Base-by-base conservation (phyloP, 2,888 invertebrate species). In the Ariolimax columbianus region DNA sequence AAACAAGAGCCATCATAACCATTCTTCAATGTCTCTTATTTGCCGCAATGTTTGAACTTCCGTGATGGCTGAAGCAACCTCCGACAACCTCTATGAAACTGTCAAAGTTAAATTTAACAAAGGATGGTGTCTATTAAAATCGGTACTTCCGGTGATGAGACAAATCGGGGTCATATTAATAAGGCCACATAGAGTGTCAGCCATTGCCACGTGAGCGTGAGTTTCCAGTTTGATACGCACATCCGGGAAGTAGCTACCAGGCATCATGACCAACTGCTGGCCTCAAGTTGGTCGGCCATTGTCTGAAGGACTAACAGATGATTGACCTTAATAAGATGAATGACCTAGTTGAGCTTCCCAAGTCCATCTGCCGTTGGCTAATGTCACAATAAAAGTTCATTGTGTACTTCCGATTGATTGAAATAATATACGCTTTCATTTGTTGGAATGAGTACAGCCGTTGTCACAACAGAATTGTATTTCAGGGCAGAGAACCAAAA, bases 251-350 rank as follows among this genome's bases (percentile, higher is more conserved):
- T 43, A 19, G 73, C 73, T n/a, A 43, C 73, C 73, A 73, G 43
- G n/a, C 73, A 73, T 47, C 47, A 73, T 11, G 43, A 26, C 73
- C 51, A 75, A 75, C 47, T 75, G 75, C 75, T 19, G 51, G 75
- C n/a, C 51, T 40, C 33, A 75, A 36, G 33, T 51, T 51, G 75
- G 51, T 75, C 75, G 17, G 51, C 23, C 30, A 51, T 33, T 51
- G 30, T 51, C 33, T 9, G 0, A 1, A 9, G 33, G 75, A 33
- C 33, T 19, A 75, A 73, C 30, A 72, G 40, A 75, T 51, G 51
- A 51, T 33, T 75, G 30, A 19, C 30, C 30, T 14, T 55, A 47
- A 75, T 75, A 30, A 75, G 6, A 40, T 43, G 47, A 0, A 43
- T 51, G 75, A 75, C 75, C 75, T 75, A 75, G 51, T 33, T 75